Evolutionary conservation across 2,888 invertebrate genomes (phyloP).

Genomic region (Habroteleia sp.): DNA sequence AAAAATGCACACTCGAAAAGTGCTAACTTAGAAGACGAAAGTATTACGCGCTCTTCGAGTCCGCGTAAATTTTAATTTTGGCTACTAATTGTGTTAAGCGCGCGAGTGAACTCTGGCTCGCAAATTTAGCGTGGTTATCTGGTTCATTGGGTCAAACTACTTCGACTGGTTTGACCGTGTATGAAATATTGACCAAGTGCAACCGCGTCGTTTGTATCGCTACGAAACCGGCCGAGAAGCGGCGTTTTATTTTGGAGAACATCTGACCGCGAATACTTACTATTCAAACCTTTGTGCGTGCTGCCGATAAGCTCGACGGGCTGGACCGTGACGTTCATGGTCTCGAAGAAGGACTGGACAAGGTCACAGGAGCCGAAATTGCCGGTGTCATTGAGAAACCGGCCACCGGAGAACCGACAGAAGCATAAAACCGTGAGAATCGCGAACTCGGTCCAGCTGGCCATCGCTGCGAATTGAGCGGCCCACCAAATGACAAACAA

Average conservation of each 20-base stretch:
- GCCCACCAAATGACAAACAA: background rate
- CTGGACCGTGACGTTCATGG: constrained; percentile 41
- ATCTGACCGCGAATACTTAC: constrained; percentile 22
- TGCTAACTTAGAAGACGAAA: no score
- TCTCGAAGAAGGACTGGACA: constrained; percentile 51
- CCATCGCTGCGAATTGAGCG: constrained; percentile 10
- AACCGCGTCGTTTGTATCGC: no score
- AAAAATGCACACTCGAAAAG: no score
- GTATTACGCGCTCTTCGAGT: no score
- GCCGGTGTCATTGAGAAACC: constrained; percentile 33
- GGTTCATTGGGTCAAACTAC: no score
- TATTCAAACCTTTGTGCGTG: constrained; percentile 15
- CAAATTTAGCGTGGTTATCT: no score
- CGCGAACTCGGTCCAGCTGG: constrained; percentile 24
- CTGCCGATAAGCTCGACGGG: constrained; percentile 2
- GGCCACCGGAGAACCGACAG: constrained; percentile 28
- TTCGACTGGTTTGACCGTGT: no score
- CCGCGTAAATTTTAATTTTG: no score
- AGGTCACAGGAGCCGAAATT: constrained; percentile 33
- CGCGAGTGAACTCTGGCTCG: no score
- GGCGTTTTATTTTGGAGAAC: background rate
- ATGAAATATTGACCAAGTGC: no score
- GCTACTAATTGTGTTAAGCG: no score
- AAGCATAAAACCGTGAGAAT: constrained; percentile 33
- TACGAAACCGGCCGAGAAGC: no score